Conservation (phyloP, 2,797 vertebrate genomes). For the Typhlichthys eigenmanni region DNA sequence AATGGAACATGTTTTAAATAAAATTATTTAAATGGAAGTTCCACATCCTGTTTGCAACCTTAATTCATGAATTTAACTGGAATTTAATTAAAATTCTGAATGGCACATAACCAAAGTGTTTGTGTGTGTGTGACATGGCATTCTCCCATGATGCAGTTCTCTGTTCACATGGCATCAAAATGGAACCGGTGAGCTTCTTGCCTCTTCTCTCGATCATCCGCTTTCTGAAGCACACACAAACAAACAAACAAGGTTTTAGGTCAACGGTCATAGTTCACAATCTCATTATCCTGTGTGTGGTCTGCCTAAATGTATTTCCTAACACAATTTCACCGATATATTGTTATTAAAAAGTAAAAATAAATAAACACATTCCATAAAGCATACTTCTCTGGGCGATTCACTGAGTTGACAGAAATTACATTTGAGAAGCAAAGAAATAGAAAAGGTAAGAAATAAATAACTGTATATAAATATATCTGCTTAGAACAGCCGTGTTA, state of each 20-base stretch:
- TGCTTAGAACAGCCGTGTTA: no score
- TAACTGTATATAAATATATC: no score
- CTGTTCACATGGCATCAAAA: conserved; percentile 94
- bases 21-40: no score
- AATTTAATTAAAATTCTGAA: not conserved
- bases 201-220: conserved; percentile 94
- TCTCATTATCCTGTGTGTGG: not conserved
- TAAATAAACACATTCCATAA: no score
- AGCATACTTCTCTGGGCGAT: no score
- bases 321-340: no score
- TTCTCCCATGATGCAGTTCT: conserved; percentile 27
- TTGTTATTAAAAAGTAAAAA: no score
- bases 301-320: no score
- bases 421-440: not conserved
- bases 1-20: no score
- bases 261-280: conserved; percentile 2
- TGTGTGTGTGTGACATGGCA: not conserved
- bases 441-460: not conserved
- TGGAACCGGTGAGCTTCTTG: conserved; percentile 98
- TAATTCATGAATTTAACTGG: no score
- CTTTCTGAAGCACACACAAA: conserved; percentile 85
- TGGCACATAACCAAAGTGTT: not conserved
- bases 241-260: conserved; percentile 2
- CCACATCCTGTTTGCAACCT: no score
- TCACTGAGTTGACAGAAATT: no score